Evolutionary conservation across 35 echinoderm and acorn worm species (phyloP).

Genomic region (Ptychodera flava): DNA sequence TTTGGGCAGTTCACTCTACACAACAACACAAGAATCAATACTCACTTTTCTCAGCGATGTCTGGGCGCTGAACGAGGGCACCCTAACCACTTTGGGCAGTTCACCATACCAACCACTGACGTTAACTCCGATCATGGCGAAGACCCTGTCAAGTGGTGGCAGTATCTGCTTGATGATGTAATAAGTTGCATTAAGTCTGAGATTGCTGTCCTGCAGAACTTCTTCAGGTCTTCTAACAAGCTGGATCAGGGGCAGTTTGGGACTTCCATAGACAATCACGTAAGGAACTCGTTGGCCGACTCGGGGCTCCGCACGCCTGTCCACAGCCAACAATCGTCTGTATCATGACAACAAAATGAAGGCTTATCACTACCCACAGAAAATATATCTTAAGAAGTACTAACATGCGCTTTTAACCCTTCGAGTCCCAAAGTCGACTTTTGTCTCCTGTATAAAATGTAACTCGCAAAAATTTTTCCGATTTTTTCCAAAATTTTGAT

Average conservation of each 20-base stretch:
- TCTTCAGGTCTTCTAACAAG: conserved; percentile 73
- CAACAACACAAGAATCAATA: too few relatives aligned
- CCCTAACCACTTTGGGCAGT: conserved; percentile 55
- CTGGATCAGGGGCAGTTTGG: conserved; percentile 79
- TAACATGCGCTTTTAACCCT: too few relatives aligned
- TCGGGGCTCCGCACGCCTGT: conserved; percentile 68
- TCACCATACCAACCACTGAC: conserved; percentile 81
- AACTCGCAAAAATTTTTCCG: too few relatives aligned
- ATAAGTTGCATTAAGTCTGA: conserved; percentile 72
- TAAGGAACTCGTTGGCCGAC: conserved; percentile 83
- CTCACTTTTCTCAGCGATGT: background rate
- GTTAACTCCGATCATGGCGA: conserved; percentile 85
- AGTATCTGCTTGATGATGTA: conserved; percentile 93
- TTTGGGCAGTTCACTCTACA: conserved; percentile 87
- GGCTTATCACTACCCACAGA: too few relatives aligned
- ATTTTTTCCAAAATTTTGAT: too few relatives aligned
- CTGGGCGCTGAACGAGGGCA: background rate
- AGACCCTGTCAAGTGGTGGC: conserved; percentile 76
- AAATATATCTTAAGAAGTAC: too few relatives aligned
- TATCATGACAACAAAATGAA: background rate
- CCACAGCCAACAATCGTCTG: conserved; percentile 66
- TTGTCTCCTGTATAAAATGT: too few relatives aligned
- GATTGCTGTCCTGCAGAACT: conserved; percentile 46
- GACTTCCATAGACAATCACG: conserved; percentile 77
- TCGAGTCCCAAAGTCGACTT: too few relatives aligned